A percentile compares a stretch with the other conserved stretches of the same genome.
Evolutionary conservation across 2,888 invertebrate species (phyloP).

Genomic region (Corythucha ciliata): DNA sequence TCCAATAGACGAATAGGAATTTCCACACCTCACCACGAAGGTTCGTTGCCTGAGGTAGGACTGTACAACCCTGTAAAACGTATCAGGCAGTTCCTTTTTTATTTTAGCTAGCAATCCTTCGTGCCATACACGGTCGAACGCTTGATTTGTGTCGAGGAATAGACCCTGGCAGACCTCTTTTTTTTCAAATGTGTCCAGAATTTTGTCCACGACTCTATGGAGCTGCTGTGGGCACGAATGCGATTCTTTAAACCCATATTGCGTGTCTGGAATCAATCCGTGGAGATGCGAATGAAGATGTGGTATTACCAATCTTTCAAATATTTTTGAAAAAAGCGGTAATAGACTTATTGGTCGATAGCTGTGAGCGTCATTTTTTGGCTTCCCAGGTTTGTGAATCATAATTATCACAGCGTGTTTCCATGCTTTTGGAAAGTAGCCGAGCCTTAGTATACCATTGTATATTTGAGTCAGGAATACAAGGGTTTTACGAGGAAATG

Average conservation of each 20-base stretch:
- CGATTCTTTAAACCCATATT: conserved; percentile 9
- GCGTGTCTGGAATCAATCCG: not conserved
- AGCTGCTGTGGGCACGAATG: not conserved
- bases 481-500: not conserved
- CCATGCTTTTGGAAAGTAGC: conserved; percentile 4
- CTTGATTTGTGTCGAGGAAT: not conserved
- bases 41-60: conserved; percentile 15
- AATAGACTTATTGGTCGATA: conserved; percentile 12
- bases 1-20: not conserved
- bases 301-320: conserved; percentile 3
- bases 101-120: not conserved
- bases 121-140: conserved; percentile 1
- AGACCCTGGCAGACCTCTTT: not conserved
- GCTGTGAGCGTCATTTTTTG: not conserved
- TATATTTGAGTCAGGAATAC: conserved; percentile 13
- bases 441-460: conserved; percentile 9
- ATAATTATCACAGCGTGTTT: conserved; percentile 10
- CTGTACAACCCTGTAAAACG: conserved; percentile 14
- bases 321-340: conserved; percentile 6
- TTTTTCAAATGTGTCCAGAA: not conserved
- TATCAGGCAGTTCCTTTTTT: not conserved
- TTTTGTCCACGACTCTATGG: not conserved
- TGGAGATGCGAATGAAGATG: conserved; percentile 3
- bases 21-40: conserved; percentile 8
- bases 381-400: conserved; percentile 6